A percentile compares a stretch with the other conserved stretches of the same genome.
Evolutionary conservation across 2,888 invertebrate genomes (phyloP).

Genomic region (Plagodis pulveraria): DNA sequence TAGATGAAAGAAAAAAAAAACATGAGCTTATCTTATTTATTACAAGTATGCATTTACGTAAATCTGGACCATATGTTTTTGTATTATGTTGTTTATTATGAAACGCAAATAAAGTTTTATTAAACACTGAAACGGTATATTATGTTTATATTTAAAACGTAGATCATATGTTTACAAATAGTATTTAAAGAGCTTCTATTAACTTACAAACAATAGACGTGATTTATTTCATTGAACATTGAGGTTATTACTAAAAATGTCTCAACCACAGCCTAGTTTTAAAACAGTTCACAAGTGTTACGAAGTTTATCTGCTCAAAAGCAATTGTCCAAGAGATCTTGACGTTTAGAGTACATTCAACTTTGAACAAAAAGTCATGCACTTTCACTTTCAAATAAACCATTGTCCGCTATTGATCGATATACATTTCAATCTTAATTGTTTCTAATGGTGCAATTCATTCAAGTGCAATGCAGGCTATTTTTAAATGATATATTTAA

Average conservation of each 20-base stretch:
- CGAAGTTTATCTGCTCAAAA: constrained; percentile 39
- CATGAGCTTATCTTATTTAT: too few species aligned
- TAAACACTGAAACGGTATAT: too few species aligned
- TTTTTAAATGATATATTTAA: constrained; percentile 4
- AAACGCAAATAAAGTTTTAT: constrained; percentile 4
- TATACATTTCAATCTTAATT: constrained; percentile 26
- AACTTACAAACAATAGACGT: neutral
- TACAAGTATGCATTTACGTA: too few species aligned
- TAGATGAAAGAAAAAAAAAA: too few species aligned
- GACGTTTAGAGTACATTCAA: constrained; percentile 57
- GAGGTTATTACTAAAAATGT: constrained; percentile 51
- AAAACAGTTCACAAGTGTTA: constrained; percentile 41
- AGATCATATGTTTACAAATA: neutral
- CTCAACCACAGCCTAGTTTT: constrained; percentile 50
- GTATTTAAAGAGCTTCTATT: neutral
- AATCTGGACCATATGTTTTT: constrained; percentile 1
- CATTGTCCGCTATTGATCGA: constrained; percentile 25
- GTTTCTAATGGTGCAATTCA: constrained; percentile 15
- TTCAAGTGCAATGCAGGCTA: constrained; percentile 5
- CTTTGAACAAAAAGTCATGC: constrained; percentile 44
- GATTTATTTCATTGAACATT: constrained; percentile 51
- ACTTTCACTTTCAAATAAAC: constrained; percentile 72
- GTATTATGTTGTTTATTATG: constrained; percentile 5
- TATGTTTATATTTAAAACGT: too few species aligned
- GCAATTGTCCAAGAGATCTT: constrained; percentile 43